These are phyloP conservation scores for Dromius quadrimaculatus DNA, from an alignment of 2,888 invertebrate genomes.

Conservation along the genomic window DNA sequence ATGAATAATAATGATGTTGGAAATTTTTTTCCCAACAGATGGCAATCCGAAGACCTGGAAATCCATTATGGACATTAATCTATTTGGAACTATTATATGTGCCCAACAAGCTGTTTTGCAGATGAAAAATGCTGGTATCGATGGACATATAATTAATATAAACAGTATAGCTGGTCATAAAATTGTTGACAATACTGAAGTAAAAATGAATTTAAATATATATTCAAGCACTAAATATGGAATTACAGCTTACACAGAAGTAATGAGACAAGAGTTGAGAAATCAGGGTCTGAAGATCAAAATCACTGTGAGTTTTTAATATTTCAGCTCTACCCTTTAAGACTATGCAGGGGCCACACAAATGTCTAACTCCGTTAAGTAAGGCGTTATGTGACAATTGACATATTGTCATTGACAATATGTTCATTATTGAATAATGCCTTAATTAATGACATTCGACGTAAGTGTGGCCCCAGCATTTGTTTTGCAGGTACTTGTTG, in stretches of 20 bases:
- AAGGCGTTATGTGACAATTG: too few relatives aligned
- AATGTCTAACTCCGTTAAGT: too few relatives aligned
- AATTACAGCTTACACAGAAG: conserved; percentile 56
- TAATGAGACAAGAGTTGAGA: conserved; percentile 55
- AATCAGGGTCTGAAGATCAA: conserved; percentile 54
- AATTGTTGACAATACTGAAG: conserved; percentile 1
- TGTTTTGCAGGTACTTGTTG: too few relatives aligned
- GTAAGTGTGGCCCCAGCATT: too few relatives aligned
- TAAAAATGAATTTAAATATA: conserved; percentile 42
- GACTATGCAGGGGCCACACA: too few relatives aligned
- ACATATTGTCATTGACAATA: too few relatives aligned
- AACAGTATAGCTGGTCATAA: conserved; percentile 55
- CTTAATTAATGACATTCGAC: too few relatives aligned
- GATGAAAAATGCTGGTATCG: conserved; percentile 54
- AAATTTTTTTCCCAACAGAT: too few relatives aligned
- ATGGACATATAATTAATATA: conserved; percentile 56
- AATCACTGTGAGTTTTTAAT: conserved; percentile 55
- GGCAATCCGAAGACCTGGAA: conserved; percentile 35
- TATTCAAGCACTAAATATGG: conserved; percentile 55
- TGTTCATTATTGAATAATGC: too few relatives aligned
- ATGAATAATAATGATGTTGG: too few relatives aligned
- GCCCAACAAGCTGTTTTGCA: conserved; percentile 54
- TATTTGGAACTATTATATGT: conserved; percentile 51
- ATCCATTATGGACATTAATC: conserved; percentile 50
- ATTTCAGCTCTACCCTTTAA: too few relatives aligned